A percentile compares a stretch with the other conserved stretches of the same genome.
Evolutionary conservation across 1,140 invertebrate species (phyloP).

Genomic region (Harlomillsia oculata): DNA sequence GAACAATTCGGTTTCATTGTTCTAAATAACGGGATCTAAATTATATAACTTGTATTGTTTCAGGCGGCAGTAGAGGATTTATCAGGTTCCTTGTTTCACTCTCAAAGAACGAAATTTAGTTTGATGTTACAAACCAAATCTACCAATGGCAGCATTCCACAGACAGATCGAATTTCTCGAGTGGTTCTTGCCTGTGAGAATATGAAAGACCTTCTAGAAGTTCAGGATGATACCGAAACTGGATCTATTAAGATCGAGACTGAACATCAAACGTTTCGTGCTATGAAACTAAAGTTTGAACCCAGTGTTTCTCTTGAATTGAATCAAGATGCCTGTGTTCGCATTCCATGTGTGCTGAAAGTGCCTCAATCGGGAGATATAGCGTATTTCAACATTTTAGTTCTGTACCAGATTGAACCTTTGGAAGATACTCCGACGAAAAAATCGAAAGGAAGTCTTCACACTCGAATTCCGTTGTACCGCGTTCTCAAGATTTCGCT

Average conservation of each 20-base stretch:
- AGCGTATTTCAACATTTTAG: slow-evolving; percentile 22
- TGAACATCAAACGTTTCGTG: neutral
- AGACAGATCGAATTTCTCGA: slow-evolving; percentile 7
- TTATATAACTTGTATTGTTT: neutral
- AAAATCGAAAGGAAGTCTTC: slow-evolving; percentile 3
- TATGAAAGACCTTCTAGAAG: slow-evolving; percentile 21
- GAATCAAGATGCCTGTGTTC: neutral
- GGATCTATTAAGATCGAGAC: slow-evolving; percentile 1
- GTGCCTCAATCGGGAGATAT: slow-evolving; percentile 22
- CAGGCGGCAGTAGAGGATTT: slow-evolving; percentile 23
- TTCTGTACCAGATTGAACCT: slow-evolving; percentile 20
- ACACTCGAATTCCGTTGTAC: neutral
- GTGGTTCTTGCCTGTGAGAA: slow-evolving; percentile 21
- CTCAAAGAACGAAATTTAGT: slow-evolving; percentile 20
- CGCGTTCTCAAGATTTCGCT: slow-evolving; percentile 24
- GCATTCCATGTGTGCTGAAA: slow-evolving; percentile 28
- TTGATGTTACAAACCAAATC: slow-evolving; percentile 17
- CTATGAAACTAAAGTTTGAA: slow-evolving; percentile 3
- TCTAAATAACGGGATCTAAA: neutral
- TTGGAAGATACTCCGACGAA: neutral
- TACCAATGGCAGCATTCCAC: slow-evolving; percentile 1
- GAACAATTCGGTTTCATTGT: neutral
- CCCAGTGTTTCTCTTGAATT: neutral
- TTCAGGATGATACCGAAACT: neutral
- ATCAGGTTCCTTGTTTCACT: slow-evolving; percentile 19